Base-by-base conservation (phyloP, 2,797 vertebrate species). In the Syndactyla subalaris region DNA sequence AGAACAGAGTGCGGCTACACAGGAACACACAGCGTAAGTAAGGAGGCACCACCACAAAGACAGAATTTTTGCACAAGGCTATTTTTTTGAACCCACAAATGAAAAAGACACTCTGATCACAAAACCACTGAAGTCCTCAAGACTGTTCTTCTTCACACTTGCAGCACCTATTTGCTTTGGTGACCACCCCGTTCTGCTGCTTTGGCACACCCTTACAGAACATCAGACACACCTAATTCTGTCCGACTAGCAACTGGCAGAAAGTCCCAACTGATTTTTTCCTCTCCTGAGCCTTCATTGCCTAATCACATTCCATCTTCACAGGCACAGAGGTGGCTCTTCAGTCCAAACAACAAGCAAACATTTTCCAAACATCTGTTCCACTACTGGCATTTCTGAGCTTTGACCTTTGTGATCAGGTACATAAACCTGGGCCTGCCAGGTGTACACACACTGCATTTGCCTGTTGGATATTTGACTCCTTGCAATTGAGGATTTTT, bases 381-480 rank as follows among this genome's bases (percentile, higher is more conserved):
- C 66, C 43, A 57, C 38, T 67, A 24, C 2, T 55, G 63, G 19
- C 39, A 67, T 49, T 82, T 57, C 59, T 86, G 57, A 79, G 46
- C 70, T 70, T 49, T 58, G 26, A 38, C 39, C 22, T 41, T 52
- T 76, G 67, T 48, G 61, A 52, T 24, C 48, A 63, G 58, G 45
- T 23, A 12, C 26, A 30, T 14, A 73, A 68, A 17, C 54, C 55
- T 23, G 65, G 39, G 20, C 27, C 59, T 74, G n/a, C 52, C 26
- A n/a, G 45, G 30, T 57, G 59, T 1, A 58, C 1, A 0, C 61
- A 76, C 51, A n/a, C 43, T 95, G 73, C 95, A 84, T 85, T 85
- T 95, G 83, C 93, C 92, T 93, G 90, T 86, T 95, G 84, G 88
- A 86, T 87, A 81, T 88, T 12, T 71, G 88, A 94, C 85, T 94